Conservation (phyloP, 2,113 vertebrate species). For the Pollimyrus isidori region DNA sequence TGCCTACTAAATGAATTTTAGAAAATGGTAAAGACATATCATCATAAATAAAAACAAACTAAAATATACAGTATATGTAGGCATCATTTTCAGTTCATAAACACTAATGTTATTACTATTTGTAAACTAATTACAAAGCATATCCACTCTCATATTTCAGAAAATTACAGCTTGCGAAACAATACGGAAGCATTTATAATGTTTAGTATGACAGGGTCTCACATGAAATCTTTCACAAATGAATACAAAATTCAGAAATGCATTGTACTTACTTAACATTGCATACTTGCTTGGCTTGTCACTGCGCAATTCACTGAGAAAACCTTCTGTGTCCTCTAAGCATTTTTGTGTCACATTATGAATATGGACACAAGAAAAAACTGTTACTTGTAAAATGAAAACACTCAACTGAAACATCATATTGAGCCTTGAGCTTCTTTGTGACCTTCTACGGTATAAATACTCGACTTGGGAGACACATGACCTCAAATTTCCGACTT, state of each 20-base stretch:
- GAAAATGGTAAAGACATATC: background rate
- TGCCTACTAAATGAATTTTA: background rate
- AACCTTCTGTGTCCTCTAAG: conserved; percentile 53
- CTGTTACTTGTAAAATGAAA: background rate
- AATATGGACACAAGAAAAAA: conserved; percentile 18
- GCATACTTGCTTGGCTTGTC: conserved; percentile 64
- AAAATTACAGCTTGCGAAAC: background rate
- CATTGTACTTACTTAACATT: conserved; percentile 66
- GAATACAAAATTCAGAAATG: background rate
- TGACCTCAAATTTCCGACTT: conserved; percentile 29
- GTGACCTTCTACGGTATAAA: conserved; percentile 44
- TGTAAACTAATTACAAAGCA: background rate
- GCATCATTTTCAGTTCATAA: background rate
- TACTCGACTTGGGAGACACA: conserved; percentile 29
- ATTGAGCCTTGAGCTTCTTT: conserved; percentile 21
- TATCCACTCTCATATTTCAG: background rate
- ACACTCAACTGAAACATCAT: conserved; percentile 41
- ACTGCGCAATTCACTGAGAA: conserved; percentile 66
- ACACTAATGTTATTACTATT: background rate
- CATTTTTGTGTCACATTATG: conserved; percentile 56
- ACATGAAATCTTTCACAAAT: background rate
- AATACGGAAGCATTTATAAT: background rate
- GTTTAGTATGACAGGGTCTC: background rate
- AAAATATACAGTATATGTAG: background rate
- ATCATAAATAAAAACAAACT: background rate